Evolutionary conservation across 2,888 invertebrate species (phyloP).

Genomic region (Cheilosia impressa): DNA sequence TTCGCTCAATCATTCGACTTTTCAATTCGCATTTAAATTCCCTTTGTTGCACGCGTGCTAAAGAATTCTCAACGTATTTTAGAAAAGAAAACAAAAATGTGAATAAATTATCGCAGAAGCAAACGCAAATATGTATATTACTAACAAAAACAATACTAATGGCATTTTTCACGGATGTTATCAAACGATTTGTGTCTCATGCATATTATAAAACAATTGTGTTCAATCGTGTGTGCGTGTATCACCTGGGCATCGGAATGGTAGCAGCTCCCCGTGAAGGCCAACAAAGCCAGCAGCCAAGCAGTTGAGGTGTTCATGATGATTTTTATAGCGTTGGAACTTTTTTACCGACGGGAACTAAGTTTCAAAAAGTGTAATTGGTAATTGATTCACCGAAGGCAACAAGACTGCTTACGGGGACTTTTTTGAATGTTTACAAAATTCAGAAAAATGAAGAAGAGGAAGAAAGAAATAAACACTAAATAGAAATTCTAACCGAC

Average conservation of each 20-base stretch:
- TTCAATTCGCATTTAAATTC: not conserved
- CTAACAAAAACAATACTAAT: constrained; percentile 2
- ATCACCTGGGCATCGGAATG: constrained; percentile 62
- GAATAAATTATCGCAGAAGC: constrained; percentile 11
- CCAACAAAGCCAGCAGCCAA: constrained; percentile 46
- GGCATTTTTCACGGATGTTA: constrained; percentile 20
- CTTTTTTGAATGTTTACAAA: constrained; percentile 6
- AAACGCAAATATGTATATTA: not conserved
- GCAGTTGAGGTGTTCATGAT: constrained; percentile 47
- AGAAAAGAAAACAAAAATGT: constrained; percentile 7
- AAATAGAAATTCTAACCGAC: constrained; percentile 2
- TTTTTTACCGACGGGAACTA: constrained; percentile 6
- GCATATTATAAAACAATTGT: constrained; percentile 10
- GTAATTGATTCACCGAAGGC: not conserved
- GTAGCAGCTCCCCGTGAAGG: constrained; percentile 46
- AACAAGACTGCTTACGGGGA: not conserved
- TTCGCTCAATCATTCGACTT: not conserved
- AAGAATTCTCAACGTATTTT: not conserved
- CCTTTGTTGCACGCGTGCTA: constrained; percentile 14
- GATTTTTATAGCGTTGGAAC: constrained; percentile 9
- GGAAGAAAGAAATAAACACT: not conserved
- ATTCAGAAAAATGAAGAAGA: not conserved
- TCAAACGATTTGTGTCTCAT: constrained; percentile 20
- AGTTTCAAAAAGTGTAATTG: not conserved
- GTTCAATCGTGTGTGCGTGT: constrained; percentile 40